A percentile compares a stretch with the other conserved stretches of the same genome.
Conservation (phyloP, 2,113 vertebrate genomes). For the Bubalus kerabau region DNA sequence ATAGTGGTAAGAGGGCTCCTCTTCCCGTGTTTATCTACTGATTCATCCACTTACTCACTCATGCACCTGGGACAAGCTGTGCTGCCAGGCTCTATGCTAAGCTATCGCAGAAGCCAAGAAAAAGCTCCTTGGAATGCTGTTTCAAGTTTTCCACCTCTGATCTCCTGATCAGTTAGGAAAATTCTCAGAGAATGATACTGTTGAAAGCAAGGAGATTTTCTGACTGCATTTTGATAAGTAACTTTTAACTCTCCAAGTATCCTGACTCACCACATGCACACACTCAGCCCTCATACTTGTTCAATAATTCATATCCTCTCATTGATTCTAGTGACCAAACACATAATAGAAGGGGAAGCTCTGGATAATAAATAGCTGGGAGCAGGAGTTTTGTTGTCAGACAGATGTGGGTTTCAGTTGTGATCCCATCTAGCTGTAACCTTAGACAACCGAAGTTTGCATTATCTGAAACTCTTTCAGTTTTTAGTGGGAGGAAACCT, state of each 20-base stretch:
- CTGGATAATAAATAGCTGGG: not conserved
- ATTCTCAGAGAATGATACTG: not conserved
- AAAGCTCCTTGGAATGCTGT: not conserved
- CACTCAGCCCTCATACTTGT: not conserved
- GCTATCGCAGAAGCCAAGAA: not conserved
- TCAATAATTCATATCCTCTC: not conserved
- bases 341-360: not conserved
- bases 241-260: not conserved
- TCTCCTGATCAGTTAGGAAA: not conserved
- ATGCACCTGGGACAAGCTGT: not conserved
- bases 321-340: not conserved
- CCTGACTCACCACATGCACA: not conserved
- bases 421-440: not conserved
- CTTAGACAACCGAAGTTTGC: not conserved
- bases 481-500: not conserved
- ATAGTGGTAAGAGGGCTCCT: conserved; percentile 74
- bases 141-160: not conserved
- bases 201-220: not conserved
- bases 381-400: not conserved
- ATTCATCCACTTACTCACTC: not conserved
- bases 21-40: not conserved
- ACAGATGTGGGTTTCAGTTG: not conserved
- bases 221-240: not conserved
- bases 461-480: not conserved
- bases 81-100: not conserved